Evolutionary conservation across 2,888 invertebrate species (phyloP), one percentile per base, ranked within the genome.

Genomic region (Nymphalis c-album): DNA sequence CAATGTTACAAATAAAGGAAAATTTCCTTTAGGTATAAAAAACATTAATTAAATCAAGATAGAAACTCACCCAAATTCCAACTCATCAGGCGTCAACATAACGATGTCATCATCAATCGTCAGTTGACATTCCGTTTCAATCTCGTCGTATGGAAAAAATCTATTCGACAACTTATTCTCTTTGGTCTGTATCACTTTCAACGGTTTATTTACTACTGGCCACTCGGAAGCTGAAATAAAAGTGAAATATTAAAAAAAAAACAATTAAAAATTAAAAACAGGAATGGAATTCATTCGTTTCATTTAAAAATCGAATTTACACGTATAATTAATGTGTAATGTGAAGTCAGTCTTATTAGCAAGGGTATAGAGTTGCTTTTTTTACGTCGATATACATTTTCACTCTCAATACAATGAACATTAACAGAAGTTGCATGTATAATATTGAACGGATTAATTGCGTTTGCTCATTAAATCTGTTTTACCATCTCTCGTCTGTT

Each of bases 101-200:
- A 97, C 94, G 76, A 98, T 98, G 81, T 98, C 98, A 86, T 99
- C 98, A 83, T 99, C 98, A 72, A 99, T 96, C 5, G 98, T 97
- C 77, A 99, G 91, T 76, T 99, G 96, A 60, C 98, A 98, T 88
- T 99, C 98, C 0, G 99, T 99, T 93, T 98, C 97, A 73, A 99
- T 98, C 86, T 98, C 98, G 80, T 96, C 96, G 87, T 98, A 98
- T 0, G 99, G 98, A 87, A 95, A 98, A 91, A 99, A 99, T 75
- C 98, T 92, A 88, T 98, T 99, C n/a, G 98, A 98, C 62, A 99
- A 91, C 85, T 96, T 96, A 88, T 99, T 99, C 78, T 96, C 96
- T 77, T 95, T 95, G 3, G 98, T 98, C 85, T 95, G 95, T 73
- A 98, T 96, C 60, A 99, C 95, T 92, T 97, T 98, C 68, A 98